These are phyloP conservation scores for Rhinella marina DNA, from an alignment of 2,797 vertebrate genomes.

Conservation along the genomic window DNA sequence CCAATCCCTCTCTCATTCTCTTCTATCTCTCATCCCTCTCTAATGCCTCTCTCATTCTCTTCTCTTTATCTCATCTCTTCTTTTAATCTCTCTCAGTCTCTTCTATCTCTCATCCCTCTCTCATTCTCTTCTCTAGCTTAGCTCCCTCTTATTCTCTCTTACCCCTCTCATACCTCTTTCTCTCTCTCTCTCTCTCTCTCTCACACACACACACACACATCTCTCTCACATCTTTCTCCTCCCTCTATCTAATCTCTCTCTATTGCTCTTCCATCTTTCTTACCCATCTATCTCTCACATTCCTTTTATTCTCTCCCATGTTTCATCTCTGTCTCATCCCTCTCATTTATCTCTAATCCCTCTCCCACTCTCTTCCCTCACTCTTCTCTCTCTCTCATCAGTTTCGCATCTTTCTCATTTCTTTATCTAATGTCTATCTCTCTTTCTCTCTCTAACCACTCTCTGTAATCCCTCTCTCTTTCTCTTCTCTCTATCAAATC, in stretches of 20 bases:
- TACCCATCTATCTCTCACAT: too few relatives aligned
- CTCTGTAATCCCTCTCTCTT: too few relatives aligned
- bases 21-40: not conserved
- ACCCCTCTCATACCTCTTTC: not conserved
- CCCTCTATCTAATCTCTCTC: not conserved
- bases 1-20: not conserved
- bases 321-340: not conserved
- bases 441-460: too few relatives aligned
- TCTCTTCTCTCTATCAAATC: too few relatives aligned
- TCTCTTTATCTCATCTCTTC: not conserved
- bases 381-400: too few relatives aligned
- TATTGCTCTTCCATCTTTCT: not conserved
- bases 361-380: not conserved
- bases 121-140: not conserved
- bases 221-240: too few relatives aligned
- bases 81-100: not conserved
- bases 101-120: not conserved
- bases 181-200: too few relatives aligned
- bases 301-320: not conserved
- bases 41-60: not conserved
- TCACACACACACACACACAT: too few relatives aligned
- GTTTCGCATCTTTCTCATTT: too few relatives aligned
- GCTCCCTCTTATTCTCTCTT: too few relatives aligned
- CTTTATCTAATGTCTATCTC: not conserved
- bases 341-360: not conserved